These are phyloP conservation scores for Petrolisthes cinctipes DNA, from an alignment of 2,888 invertebrate genomes.

Conservation along the genomic window DNA sequence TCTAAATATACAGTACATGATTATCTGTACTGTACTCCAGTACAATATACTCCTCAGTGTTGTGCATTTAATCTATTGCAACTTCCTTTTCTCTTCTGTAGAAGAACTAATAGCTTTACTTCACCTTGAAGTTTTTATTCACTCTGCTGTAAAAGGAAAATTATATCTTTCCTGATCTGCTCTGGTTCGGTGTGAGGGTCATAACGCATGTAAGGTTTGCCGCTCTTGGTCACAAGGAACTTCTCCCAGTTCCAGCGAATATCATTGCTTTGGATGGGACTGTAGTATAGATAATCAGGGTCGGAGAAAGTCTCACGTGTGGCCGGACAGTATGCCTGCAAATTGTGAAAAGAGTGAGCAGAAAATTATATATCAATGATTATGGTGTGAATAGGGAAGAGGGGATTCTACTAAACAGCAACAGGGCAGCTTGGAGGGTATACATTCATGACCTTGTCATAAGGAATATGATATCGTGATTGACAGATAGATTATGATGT, in stretches of 20 bases:
- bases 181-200: conserved; percentile 68
- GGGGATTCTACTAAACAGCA: too few relatives aligned
- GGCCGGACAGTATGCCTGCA: conserved; percentile 68
- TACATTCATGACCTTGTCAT: too few relatives aligned
- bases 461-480: too few relatives aligned
- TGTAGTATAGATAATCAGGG: conserved; percentile 67
- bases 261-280: conserved; percentile 68
- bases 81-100: too few relatives aligned
- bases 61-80: too few relatives aligned
- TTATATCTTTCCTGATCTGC: conserved; percentile 66
- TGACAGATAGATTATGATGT: too few relatives aligned
- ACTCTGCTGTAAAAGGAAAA: conserved; percentile 52
- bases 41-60: not conserved
- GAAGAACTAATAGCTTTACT: too few relatives aligned
- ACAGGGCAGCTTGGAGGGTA: too few relatives aligned
- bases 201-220: conserved; percentile 68
- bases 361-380: not conserved
- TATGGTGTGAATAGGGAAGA: too few relatives aligned
- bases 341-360: conserved; percentile 20
- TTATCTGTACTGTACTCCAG: not conserved
- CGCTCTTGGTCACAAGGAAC: conserved; percentile 69
- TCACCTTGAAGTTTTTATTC: not conserved
- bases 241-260: conserved; percentile 72
- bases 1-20: not conserved
- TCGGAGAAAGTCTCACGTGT: conserved; percentile 68